Evolutionary conservation across 2,888 invertebrate genomes (phyloP), one percentile per base, ranked within the genome.

Genomic region (Plebejus argus): DNA sequence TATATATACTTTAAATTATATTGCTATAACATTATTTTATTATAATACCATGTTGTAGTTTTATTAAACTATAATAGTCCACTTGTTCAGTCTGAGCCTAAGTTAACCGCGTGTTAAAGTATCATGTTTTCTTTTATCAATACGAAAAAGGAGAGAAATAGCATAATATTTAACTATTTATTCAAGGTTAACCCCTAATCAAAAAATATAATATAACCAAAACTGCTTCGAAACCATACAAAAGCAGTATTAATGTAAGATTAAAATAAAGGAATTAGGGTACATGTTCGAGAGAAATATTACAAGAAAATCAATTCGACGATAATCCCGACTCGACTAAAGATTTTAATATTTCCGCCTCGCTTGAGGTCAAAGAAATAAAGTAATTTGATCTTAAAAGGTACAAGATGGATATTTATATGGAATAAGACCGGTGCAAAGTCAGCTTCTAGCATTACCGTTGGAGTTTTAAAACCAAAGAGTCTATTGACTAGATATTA

Each of bases 291-390:
- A 66, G 70, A 70, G 70, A 79, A 78, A 76, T 79, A 79, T 79
- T 76, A 75, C 74, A 76, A 78, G 74, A 70, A 79, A 79, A 79
- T 78, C 79, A 79, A 79, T 79, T 78, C 76, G 75, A 76, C 76
- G 78, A 78, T 79, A 78, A 79, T 76, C 76, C 75, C 61, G 71
- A 28, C 74, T 66, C 56, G 49, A 49, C 75, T 74, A 53, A 76
- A 70, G 58, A 76, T 39, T 75, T 76, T 76, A 76, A 78, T 76
- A 79, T 78, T 79, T 78, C 70, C 20, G 35, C 53, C 45, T 23
- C 18, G 66, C 56, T 70, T 75, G 45, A 78, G 76, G 56, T 70
- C 23, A 72, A 53, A 74, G 74, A 74, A 53, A 74, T 74, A 74
- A 53, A 74, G 74, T 53, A 74, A 74, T 74, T 74, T 74, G 53